Conservation (phyloP, 1,140 invertebrate genomes). For the Dendrolimus punctatus region DNA sequence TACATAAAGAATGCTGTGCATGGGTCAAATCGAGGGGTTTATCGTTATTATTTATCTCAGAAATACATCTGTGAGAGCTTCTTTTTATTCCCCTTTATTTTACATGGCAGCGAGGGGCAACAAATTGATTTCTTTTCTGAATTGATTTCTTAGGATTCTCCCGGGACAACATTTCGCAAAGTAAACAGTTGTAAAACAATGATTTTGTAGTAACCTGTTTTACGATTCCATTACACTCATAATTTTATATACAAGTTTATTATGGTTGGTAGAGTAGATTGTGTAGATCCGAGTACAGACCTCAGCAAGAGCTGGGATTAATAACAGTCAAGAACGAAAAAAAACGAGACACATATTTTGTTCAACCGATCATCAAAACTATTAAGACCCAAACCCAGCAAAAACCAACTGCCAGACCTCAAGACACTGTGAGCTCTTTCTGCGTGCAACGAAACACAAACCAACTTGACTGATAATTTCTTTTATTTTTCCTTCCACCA, state of each 20-base stretch:
- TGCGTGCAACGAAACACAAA: no score
- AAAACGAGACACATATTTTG: no score
- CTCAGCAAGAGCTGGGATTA: no score
- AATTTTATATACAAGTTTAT: neutral
- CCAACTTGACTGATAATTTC: no score
- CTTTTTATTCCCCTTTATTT: slow-evolving; percentile 34
- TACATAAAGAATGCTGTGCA: slow-evolving; percentile 31
- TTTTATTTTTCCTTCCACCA: no score
- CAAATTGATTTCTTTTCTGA: slow-evolving; percentile 7
- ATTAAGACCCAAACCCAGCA: no score
- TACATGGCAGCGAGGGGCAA: slow-evolving; percentile 23
- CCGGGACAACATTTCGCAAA: slow-evolving; percentile 2
- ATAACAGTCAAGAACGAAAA: no score
- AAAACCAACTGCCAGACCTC: no score
- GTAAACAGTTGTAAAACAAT: neutral
- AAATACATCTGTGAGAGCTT: slow-evolving; percentile 31
- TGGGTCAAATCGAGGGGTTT: slow-evolving; percentile 33
- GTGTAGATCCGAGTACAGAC: no score
- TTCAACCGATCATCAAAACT: no score
- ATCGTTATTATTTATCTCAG: slow-evolving; percentile 43
- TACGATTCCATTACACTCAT: neutral
- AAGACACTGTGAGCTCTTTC: no score
- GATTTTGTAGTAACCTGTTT: neutral
- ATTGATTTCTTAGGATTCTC: slow-evolving; percentile 29
- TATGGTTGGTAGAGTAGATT: no score